Percentiles rank a stretch among this genome's conserved stretches.
Conservation (phyloP, 2,113 vertebrate species). For the Leucopternis melanops region DNA sequence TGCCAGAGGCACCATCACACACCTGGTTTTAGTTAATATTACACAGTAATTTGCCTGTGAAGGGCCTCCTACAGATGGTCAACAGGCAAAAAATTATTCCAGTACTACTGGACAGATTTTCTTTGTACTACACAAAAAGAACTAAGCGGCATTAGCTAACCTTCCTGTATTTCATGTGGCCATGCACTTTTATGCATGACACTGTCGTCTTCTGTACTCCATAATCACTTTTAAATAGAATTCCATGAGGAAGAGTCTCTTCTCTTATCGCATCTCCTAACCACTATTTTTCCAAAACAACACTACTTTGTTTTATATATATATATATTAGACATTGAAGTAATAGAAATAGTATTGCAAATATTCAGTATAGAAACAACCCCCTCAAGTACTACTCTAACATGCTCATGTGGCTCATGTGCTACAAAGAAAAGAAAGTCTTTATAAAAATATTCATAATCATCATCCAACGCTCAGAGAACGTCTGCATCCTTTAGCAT, state of each 20-base stretch:
- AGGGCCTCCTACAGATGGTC: neutral
- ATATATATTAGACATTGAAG: neutral
- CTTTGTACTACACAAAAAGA: neutral
- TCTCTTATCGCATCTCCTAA: neutral
- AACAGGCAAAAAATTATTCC: neutral
- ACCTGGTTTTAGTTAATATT: slow-evolving; percentile 12
- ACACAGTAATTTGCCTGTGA: neutral
- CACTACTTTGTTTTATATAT: neutral
- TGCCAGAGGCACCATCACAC: neutral
- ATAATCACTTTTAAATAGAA: neutral
- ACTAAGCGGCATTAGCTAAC: neutral
- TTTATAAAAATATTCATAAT: neutral
- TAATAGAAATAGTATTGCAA: neutral
- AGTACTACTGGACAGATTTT: neutral
- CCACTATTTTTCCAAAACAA: neutral
- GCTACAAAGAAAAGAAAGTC: neutral
- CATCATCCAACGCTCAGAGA: neutral
- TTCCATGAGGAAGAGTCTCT: neutral
- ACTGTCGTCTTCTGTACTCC: neutral
- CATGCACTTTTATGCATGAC: neutral
- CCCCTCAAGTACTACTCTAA: neutral
- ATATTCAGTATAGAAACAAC: neutral
- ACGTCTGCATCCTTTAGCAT: neutral
- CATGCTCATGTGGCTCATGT: neutral
- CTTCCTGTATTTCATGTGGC: neutral